phyloP scores from a whole-genome alignment of 2,797 vertebrate species.

The Tenualosa thibaudeaui region DNA sequence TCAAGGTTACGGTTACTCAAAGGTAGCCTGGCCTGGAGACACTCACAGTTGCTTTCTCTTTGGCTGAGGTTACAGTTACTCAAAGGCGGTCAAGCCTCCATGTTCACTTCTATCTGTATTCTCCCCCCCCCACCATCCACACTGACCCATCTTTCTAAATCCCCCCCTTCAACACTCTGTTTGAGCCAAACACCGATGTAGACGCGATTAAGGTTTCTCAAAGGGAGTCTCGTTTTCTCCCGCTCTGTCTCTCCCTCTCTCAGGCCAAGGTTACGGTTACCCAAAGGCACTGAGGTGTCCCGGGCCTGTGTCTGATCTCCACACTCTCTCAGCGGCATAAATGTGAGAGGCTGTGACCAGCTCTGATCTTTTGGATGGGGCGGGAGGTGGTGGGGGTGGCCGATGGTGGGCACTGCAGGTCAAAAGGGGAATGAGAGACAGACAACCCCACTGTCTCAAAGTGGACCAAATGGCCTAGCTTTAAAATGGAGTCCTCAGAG shows the following conservation, averaged over 20 bases:
- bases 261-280: constrained; percentile 42
- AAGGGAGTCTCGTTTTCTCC: constrained; percentile 19
- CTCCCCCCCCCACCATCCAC: neutral
- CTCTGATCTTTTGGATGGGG: constrained; percentile 53
- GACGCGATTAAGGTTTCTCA: constrained; percentile 23
- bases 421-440: constrained; percentile 18
- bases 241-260: neutral
- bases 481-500: neutral
- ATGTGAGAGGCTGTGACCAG: constrained; percentile 60
- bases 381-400: constrained; percentile 36
- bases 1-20: constrained; percentile 50
- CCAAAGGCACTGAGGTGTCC: constrained; percentile 38
- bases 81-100: constrained; percentile 43
- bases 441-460: constrained; percentile 4
- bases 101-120: constrained; percentile 20
- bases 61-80: constrained; percentile 54
- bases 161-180: neutral
- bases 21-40: constrained; percentile 37
- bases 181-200: constrained; percentile 14
- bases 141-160: neutral
- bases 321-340: constrained; percentile 38
- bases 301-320: constrained; percentile 46
- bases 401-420: neutral
- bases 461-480: neutral
- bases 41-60: constrained; percentile 35